Conservation (phyloP, 2,113 vertebrate species). For the Pica pica region DNA sequence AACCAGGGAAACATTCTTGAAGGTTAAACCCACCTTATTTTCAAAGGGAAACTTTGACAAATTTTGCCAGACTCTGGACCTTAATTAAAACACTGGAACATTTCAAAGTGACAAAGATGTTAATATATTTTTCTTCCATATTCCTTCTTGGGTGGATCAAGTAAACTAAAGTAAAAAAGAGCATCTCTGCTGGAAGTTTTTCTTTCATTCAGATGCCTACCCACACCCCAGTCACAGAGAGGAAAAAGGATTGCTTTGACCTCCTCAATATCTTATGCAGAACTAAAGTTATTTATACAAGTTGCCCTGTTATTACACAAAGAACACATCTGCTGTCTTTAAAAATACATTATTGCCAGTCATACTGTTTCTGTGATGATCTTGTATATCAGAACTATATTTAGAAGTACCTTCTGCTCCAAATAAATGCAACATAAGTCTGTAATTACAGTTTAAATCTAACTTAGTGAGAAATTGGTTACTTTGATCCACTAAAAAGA, state of each 20-base stretch:
- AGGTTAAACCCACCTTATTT: background rate
- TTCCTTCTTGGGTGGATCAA: background rate
- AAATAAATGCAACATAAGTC: background rate
- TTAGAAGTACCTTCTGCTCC: background rate
- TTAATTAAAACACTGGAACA: constrained; percentile 60
- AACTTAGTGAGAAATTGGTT: background rate
- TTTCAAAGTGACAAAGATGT: constrained; percentile 39
- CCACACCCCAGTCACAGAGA: background rate
- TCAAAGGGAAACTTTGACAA: background rate
- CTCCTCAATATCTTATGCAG: background rate
- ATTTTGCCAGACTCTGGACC: constrained; percentile 23
- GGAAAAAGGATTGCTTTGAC: background rate
- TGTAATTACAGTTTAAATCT: background rate
- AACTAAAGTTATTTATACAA: background rate
- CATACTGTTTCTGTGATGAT: background rate
- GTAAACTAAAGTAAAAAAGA: background rate
- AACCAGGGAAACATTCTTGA: background rate
- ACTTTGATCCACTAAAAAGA: background rate
- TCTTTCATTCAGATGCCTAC: background rate
- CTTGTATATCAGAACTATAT: background rate
- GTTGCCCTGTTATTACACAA: background rate
- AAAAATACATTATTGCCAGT: background rate
- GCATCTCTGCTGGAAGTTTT: background rate
- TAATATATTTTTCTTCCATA: background rate
- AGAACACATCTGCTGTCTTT: background rate